These are phyloP conservation scores for Myotis findleyi DNA, from an alignment of 2,797 vertebrate species.

Conservation along the genomic window DNA sequence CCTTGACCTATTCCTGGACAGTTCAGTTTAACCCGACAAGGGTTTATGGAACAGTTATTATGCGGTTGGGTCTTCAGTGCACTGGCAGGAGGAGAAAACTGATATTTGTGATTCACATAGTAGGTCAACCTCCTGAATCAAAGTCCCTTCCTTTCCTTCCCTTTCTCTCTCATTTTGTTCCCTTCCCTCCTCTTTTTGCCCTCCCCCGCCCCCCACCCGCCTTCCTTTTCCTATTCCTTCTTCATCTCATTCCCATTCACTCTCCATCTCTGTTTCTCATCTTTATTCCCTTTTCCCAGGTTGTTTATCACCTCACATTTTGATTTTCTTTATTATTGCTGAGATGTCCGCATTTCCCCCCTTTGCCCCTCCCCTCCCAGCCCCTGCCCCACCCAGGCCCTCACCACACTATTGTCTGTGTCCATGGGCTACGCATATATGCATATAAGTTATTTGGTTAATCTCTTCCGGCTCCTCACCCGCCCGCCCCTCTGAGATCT, in stretches of 20 bases:
- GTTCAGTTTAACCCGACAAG: neutral
- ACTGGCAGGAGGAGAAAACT: neutral
- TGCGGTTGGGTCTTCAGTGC: neutral
- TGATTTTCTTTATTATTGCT: neutral
- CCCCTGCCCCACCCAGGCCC: neutral
- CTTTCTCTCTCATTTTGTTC: neutral
- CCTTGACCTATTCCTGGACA: neutral
- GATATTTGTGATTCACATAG: neutral
- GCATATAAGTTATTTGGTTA: neutral
- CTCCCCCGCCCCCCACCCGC: rapidly evolving
- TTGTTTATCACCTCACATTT: neutral
- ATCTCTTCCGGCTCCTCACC: neutral
- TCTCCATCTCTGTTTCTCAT: neutral
- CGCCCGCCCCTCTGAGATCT: too few species aligned
- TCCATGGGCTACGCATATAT: neutral
- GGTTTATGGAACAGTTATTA: neutral
- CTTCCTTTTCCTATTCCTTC: neutral
- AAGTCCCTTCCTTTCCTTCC: neutral
- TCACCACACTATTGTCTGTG: neutral
- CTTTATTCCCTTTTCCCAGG: rapidly evolving
- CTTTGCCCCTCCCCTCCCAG: neutral
- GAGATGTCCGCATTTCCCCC: too few species aligned
- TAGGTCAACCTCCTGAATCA: neutral
- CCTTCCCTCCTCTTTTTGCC: rapidly evolving
- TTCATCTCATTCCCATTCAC: neutral